phyloP scores from a whole-genome alignment of 1,140 invertebrate genomes.

The Calosoma granatense region DNA sequence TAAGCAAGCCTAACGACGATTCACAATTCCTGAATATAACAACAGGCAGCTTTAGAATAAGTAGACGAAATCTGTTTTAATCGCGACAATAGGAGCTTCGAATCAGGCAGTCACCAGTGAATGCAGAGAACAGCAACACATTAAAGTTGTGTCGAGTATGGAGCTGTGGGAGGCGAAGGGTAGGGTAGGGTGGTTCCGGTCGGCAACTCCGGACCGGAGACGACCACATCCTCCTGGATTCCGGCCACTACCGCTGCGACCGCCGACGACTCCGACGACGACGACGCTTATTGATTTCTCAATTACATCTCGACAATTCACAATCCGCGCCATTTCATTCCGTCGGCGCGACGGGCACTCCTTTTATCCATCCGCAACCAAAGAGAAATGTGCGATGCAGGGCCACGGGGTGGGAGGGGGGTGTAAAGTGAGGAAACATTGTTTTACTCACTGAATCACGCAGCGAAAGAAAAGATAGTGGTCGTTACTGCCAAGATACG shows the following conservation, averaged over 20 bases:
- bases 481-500: no score
- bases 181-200: constrained; percentile 12
- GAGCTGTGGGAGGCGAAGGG: constrained; percentile 9
- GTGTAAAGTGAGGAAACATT: no score
- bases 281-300: constrained; percentile 18
- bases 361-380: neutral
- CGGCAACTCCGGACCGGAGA: constrained; percentile 16
- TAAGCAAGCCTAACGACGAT: no score
- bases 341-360: no score
- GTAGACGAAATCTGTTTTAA: no score
- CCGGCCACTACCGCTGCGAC: constrained; percentile 12
- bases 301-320: constrained; percentile 15
- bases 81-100: neutral
- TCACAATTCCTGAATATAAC: no score
- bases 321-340: neutral
- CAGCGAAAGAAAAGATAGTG: no score
- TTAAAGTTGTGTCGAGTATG: constrained; percentile 12
- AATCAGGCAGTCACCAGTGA: neutral
- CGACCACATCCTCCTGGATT: constrained; percentile 20
- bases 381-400: no score
- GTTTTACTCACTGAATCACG: no score
- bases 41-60: neutral
- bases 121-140: neutral
- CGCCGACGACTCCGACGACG: constrained; percentile 10
- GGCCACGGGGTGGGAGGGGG: no score